Evolutionary conservation across 2,797 vertebrate genomes (phyloP).

Genomic region (Premnoplex brunnescens): DNA sequence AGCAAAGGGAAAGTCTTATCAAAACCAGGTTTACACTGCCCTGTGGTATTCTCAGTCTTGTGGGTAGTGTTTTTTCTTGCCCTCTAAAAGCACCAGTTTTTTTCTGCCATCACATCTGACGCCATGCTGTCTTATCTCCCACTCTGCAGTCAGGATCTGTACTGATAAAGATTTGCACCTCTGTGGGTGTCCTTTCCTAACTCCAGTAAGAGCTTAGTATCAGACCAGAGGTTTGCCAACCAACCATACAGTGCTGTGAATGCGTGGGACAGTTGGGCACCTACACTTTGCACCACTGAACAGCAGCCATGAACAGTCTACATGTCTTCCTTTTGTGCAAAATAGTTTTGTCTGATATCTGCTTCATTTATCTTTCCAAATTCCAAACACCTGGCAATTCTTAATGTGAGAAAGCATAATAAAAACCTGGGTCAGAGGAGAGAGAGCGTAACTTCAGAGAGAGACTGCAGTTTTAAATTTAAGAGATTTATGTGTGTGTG

Average conservation of each 20-base stretch:
- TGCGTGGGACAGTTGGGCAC: background rate
- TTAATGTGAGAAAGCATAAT: background rate
- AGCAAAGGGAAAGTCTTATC: background rate
- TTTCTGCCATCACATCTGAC: background rate
- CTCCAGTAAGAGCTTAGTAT: background rate
- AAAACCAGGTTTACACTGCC: background rate
- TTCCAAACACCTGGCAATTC: background rate
- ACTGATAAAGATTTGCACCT: background rate
- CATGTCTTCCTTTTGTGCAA: background rate
- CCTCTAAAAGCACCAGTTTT: background rate
- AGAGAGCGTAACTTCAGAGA: background rate
- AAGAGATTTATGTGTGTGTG: rapidly evolving
- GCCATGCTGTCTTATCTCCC: background rate
- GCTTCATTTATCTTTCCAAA: background rate
- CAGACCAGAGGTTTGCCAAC: background rate
- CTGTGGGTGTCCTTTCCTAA: background rate
- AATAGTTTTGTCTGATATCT: background rate
- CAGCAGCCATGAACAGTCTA: background rate
- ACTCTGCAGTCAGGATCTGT: background rate
- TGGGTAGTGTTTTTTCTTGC: background rate
- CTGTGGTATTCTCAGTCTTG: background rate
- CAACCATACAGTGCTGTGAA: rapidly evolving
- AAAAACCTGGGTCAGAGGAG: background rate
- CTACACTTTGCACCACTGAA: background rate
- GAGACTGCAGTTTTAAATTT: background rate